These are phyloP conservation scores for Thinocorus orbignyianus DNA, from an alignment of 2,113 vertebrate genomes.

Conservation along the genomic window DNA sequence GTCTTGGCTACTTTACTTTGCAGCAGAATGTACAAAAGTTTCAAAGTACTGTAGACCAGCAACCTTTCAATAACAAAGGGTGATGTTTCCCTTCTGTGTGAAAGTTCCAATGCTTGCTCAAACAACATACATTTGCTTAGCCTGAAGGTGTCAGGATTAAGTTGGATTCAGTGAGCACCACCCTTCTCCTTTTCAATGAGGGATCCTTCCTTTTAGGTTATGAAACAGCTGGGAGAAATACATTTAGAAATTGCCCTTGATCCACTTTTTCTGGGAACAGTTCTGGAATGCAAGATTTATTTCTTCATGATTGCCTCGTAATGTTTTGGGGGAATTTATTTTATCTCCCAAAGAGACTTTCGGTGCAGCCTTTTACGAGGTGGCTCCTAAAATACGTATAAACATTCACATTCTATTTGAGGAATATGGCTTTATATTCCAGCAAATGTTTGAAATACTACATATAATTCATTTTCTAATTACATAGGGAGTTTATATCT, in stretches of 20 bases:
- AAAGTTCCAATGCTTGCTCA: neutral
- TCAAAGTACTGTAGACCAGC: neutral
- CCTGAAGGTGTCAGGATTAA: neutral
- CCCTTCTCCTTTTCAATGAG: neutral
- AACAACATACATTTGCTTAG: neutral
- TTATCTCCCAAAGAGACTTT: neutral
- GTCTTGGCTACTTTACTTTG: neutral
- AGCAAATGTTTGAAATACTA: neutral
- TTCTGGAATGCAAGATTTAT: neutral
- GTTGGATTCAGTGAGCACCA: neutral
- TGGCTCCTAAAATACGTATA: neutral
- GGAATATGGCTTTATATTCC: neutral
- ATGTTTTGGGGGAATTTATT: neutral
- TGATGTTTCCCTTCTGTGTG: neutral
- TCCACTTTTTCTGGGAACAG: neutral
- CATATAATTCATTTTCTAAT: neutral
- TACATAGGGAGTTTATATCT: neutral
- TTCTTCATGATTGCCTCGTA: neutral
- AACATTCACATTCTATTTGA: neutral
- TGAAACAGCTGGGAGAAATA: neutral
- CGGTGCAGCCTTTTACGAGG: neutral
- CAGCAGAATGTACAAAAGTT: neutral
- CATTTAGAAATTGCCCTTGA: neutral
- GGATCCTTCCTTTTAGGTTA: neutral
- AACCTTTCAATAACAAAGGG: neutral